Conservation (phyloP, 2,888 invertebrate species). For the Saturnia pavonia region DNA sequence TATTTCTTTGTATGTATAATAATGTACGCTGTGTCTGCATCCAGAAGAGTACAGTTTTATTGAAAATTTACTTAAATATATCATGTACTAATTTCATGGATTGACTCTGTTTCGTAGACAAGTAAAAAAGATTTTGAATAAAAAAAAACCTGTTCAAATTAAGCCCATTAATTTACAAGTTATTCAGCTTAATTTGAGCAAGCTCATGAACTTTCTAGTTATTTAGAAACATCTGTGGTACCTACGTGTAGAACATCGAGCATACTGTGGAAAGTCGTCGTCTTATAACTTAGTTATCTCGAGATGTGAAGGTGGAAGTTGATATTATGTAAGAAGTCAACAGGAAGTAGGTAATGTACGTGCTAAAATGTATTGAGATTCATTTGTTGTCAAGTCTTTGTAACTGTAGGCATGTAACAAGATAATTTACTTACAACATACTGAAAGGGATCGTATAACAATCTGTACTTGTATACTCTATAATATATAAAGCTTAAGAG, state of each 20-base stretch:
- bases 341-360: conserved; percentile 8
- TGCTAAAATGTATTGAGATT: conserved; percentile 8
- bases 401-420: neutral
- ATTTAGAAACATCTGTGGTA: neutral
- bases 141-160: too few relatives aligned
- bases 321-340: neutral
- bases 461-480: neutral
- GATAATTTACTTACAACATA: neutral
- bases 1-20: too few relatives aligned
- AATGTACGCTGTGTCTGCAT: too few relatives aligned
- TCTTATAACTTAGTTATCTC: conserved; percentile 7
- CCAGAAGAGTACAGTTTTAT: too few relatives aligned
- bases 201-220: neutral
- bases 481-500: too few relatives aligned
- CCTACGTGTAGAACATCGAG: neutral
- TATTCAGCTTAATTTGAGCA: neutral
- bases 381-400: neutral
- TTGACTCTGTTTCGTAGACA: too few relatives aligned
- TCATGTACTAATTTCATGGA: too few relatives aligned
- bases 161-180: neutral
- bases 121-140: too few relatives aligned
- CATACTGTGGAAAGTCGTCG: neutral
- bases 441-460: neutral
- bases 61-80: too few relatives aligned
- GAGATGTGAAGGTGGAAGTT: conserved; percentile 6